Conservation (phyloP, 2,113 vertebrate genomes). For the Cephalopterus ornatus region DNA sequence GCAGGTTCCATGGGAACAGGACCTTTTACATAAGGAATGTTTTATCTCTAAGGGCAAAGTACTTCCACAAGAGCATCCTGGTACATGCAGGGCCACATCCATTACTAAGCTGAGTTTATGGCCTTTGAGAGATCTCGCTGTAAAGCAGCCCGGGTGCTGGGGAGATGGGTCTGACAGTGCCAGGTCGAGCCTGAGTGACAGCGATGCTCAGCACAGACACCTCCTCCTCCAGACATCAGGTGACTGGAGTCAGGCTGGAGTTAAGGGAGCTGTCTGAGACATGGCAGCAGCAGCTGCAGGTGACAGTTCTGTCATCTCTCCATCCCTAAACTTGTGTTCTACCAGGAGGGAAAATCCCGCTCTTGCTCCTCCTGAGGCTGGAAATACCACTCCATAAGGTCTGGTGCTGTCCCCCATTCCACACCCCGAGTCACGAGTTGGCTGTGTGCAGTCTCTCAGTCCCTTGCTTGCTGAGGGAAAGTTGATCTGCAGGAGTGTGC, state of each 20-base stretch:
- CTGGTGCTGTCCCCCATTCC: background rate
- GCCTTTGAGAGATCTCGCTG: background rate
- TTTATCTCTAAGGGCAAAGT: background rate
- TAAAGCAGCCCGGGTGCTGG: background rate
- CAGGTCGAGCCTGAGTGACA: background rate
- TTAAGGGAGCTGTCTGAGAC: background rate
- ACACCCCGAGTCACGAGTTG: background rate
- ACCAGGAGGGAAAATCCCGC: background rate
- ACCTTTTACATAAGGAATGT: background rate
- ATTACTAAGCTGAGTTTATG: background rate
- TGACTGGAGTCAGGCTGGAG: background rate
- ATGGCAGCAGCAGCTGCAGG: background rate
- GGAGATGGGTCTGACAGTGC: background rate
- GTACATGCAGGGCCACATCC: background rate
- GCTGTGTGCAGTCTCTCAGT: background rate
- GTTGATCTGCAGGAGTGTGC: background rate
- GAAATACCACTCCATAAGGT: rapidly evolving
- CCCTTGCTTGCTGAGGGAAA: background rate
- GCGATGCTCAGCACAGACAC: background rate
- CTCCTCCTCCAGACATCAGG: background rate
- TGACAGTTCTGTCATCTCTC: background rate
- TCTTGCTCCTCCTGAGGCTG: background rate
- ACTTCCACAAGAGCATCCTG: background rate
- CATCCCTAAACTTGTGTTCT: background rate
- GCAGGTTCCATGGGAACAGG: background rate